Evolutionary conservation across 2,113 vertebrate species (phyloP).

Genomic region (Cyanocitta stelleri): DNA sequence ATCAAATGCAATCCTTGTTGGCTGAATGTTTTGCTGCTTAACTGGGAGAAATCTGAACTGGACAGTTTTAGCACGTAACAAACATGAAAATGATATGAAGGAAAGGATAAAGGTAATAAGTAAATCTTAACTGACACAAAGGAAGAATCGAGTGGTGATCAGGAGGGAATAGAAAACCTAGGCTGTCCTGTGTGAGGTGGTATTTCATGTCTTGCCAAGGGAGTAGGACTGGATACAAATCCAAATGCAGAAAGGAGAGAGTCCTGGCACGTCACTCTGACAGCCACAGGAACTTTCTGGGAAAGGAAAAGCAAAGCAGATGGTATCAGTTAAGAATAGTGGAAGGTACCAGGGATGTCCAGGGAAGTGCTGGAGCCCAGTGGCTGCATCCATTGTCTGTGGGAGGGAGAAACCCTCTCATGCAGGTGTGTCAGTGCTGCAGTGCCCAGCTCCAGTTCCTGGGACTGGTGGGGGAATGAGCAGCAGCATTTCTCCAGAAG

Average conservation of each 20-base stretch:
- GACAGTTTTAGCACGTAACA: background rate
- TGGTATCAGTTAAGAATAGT: background rate
- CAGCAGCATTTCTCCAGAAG: background rate
- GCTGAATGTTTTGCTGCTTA: background rate
- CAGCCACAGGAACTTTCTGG: background rate
- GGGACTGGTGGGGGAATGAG: background rate
- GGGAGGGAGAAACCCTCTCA: background rate
- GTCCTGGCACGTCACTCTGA: background rate
- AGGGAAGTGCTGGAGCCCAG: background rate
- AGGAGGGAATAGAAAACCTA: background rate
- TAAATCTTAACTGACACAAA: background rate
- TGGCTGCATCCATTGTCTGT: background rate
- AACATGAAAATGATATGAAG: background rate
- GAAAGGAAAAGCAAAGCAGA: constrained; percentile 5
- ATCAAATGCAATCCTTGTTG: background rate
- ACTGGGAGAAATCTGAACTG: background rate
- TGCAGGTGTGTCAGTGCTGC: background rate
- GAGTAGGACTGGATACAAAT: background rate
- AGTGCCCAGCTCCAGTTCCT: background rate
- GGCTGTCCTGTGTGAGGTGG: background rate
- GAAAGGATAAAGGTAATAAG: background rate
- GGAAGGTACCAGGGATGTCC: background rate
- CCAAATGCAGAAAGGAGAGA: background rate
- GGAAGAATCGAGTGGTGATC: background rate
- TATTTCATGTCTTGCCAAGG: background rate